Evolutionary conservation across 2,113 vertebrate genomes (phyloP).

Genomic region (Microtus richardsoni): DNA sequence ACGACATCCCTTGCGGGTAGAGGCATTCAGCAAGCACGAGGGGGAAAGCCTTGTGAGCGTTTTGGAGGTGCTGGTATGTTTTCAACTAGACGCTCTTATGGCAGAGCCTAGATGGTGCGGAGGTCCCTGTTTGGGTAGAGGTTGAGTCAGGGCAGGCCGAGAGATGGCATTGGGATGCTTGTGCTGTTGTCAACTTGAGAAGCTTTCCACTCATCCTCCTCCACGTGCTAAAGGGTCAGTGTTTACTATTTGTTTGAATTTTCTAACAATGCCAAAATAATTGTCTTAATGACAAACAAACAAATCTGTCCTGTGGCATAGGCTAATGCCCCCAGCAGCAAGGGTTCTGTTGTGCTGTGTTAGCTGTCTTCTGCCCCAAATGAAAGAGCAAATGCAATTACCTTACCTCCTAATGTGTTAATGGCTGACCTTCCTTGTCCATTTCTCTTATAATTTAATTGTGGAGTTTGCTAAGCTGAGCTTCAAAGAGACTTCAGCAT

Average conservation of each 20-base stretch:
- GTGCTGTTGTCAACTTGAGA: neutral
- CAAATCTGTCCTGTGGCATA: neutral
- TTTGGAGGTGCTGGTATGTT: neutral
- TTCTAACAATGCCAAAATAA: neutral
- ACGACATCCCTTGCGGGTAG: accelerated
- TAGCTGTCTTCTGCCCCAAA: neutral
- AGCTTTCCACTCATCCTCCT: neutral
- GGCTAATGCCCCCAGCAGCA: neutral
- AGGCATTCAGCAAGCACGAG: accelerated
- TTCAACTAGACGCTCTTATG: neutral
- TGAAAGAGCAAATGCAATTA: neutral
- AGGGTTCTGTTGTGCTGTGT: neutral
- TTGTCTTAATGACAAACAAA: neutral
- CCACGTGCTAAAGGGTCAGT: neutral
- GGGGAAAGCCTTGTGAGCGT: neutral
- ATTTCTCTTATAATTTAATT: neutral
- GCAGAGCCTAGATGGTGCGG: neutral
- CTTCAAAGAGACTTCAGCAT: neutral
- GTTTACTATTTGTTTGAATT: neutral
- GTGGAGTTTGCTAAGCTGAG: constrained; percentile 8
- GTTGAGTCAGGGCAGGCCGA: neutral
- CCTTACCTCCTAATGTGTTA: neutral
- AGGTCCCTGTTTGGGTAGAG: neutral
- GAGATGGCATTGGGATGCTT: neutral
- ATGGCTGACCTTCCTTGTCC: constrained; percentile 10